Conservation (phyloP, 2,888 invertebrate species). For the Coleophora flavipennella region DNA sequence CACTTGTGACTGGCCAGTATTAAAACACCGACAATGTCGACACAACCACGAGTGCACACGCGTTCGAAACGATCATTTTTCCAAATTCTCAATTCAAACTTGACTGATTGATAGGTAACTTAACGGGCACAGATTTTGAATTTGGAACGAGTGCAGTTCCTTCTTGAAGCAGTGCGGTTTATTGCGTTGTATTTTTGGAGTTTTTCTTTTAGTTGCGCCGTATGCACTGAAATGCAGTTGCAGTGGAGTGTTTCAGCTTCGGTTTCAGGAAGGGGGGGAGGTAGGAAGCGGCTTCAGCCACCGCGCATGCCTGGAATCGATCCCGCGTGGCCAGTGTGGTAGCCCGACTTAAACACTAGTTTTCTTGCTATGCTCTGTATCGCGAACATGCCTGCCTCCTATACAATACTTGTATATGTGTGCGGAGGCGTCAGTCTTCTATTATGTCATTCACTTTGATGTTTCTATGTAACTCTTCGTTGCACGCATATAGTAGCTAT, state of each 20-base stretch:
- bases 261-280: constrained; percentile 22
- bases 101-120: constrained; percentile 7
- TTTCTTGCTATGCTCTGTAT: constrained; percentile 30
- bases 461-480: constrained; percentile 28
- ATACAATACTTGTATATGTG: neutral
- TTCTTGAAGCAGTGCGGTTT: constrained; percentile 3
- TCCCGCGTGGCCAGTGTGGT: constrained; percentile 53
- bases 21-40: constrained; percentile 8
- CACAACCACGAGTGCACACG: constrained; percentile 8
- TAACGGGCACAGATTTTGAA: constrained; percentile 6
- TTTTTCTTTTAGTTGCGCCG: constrained; percentile 41
- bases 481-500: constrained; percentile 18
- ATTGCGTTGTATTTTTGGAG: constrained; percentile 34
- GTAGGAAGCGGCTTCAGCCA: constrained; percentile 32
- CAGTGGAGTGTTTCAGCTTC: constrained; percentile 42
- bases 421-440: constrained; percentile 29
- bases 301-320: constrained; percentile 67
- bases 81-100: constrained; percentile 6
- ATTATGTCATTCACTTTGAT: constrained; percentile 69
- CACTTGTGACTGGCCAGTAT: constrained; percentile 22
- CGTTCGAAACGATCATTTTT: constrained; percentile 14
- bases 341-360: constrained; percentile 46
- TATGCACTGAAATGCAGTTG: constrained; percentile 70
- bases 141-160: constrained; percentile 10
- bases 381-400: too few relatives aligned